phyloP scores from a whole-genome alignment of 2,797 vertebrate genomes.

The Hoplostethus atlanticus region DNA sequence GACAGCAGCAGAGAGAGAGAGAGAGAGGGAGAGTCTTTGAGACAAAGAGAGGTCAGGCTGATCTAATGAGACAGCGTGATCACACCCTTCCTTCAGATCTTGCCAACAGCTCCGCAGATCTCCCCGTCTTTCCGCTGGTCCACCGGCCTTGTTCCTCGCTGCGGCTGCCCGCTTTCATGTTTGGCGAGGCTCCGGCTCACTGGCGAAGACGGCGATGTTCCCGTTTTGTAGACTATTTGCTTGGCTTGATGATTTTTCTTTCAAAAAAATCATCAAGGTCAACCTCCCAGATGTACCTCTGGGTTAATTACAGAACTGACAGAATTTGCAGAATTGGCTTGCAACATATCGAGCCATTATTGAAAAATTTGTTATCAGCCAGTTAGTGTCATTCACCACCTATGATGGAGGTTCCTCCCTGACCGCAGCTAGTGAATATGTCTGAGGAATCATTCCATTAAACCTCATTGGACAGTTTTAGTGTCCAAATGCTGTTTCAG shows the following conservation, averaged over 20 bases:
- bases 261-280: neutral
- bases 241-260: neutral
- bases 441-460: no score
- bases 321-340: no score
- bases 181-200: constrained; percentile 29
- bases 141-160: constrained; percentile 15
- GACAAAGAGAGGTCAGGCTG: constrained; percentile 35
- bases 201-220: constrained; percentile 21
- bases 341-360: no score
- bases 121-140: constrained; percentile 41
- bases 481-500: no score
- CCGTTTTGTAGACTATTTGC: constrained; percentile 43
- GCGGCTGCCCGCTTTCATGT: constrained; percentile 50
- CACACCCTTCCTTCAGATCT: constrained; percentile 60
- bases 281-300: no score
- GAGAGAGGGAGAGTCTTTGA: constrained; percentile 2
- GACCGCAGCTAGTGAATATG: no score
- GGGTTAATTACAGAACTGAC: no score
- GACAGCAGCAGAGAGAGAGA: constrained; percentile 22
- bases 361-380: no score
- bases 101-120: constrained; percentile 51
- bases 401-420: no score
- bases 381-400: no score
- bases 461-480: no score
- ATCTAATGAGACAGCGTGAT: constrained; percentile 68